Evolutionary conservation across 2,113 vertebrate species (phyloP), one percentile per base, ranked within the genome.

Genomic region (Orientallactaga bullata): DNA sequence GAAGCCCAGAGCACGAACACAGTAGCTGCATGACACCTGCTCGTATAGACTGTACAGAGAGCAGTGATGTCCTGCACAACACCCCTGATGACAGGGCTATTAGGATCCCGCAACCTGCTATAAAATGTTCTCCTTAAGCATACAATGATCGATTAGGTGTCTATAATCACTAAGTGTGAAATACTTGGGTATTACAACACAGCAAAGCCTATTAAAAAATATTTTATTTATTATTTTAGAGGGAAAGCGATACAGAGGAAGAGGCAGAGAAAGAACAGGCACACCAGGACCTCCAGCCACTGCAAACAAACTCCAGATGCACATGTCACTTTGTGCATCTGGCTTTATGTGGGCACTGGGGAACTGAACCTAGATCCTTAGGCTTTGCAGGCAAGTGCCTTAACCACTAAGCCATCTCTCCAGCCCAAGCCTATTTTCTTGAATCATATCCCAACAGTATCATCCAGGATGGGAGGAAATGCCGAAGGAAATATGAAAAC

Each of bases 101-200:
- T 68, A 85, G 86, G 83, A 28, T 74, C 60, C 35, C 47, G 65
- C 30, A 47, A 83, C 32, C 68, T 65, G 58, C 65, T 39, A n/a
- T 58, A 72, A 91, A 90, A 83, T 42, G 63, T 47, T 69, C 76
- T 89, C 55, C 79, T 95, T 92, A 32, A 91, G 88, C 71, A 32
- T 60, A 32, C 23, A 35, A 84, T 69, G 90, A 89, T 88, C 87
- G 90, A 94, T 94, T 89, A 81, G 90, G 20, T 87, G 51, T 78
- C 88, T 93, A 82, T 80, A 72, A 89, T 69, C 81, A 60, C 51
- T 12, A 80, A 91, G 55, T 94, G 90, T 89, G 77, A 80, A 94
- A 85, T 78, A 88, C 37, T 69, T 3, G 13, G 81, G 65, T 68
- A 93, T 3, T 74, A 73, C 69, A 26, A 51, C 47, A 91, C 77